These are phyloP conservation scores for Nasonovia ribisnigri DNA, from an alignment of 2,888 invertebrate species.

Conservation along the genomic window DNA sequence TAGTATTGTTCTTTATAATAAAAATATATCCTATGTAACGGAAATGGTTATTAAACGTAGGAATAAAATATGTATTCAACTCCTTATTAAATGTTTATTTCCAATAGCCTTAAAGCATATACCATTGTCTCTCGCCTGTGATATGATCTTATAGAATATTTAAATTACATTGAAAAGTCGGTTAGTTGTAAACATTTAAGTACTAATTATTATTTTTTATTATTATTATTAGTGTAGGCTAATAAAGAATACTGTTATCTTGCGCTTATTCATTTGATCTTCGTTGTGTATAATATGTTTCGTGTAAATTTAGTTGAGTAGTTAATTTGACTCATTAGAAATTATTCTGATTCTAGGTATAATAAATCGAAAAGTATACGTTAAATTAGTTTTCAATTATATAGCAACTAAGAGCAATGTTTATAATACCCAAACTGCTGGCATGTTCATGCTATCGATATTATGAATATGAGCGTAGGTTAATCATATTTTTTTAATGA, in stretches of 20 bases:
- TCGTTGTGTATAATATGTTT: not conserved
- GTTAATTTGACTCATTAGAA: constrained; percentile 24
- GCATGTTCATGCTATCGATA: not conserved
- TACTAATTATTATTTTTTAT: constrained; percentile 55
- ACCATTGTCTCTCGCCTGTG: constrained; percentile 57
- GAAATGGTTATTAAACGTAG: constrained; percentile 8
- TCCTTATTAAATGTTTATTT: constrained; percentile 44
- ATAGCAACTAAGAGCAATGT: not conserved
- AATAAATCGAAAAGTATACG: not conserved
- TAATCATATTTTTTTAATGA: not conserved
- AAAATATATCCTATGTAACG: constrained; percentile 10
- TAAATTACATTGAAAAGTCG: constrained; percentile 52
- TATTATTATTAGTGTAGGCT: constrained; percentile 25
- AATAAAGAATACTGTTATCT: constrained; percentile 47
- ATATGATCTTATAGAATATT: constrained; percentile 34
- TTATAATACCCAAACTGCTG: not conserved
- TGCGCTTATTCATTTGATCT: constrained; percentile 53
- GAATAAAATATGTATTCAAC: constrained; percentile 18
- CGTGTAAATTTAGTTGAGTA: not conserved
- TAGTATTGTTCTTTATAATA: constrained; percentile 36
- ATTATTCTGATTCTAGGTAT: not conserved
- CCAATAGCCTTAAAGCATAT: constrained; percentile 51
- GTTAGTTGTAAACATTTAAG: constrained; percentile 42
- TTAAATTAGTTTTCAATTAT: not conserved
- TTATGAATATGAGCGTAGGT: not conserved